Base-by-base conservation (phyloP, 2,888 invertebrate species). In the Scaptomyza flava region DNA sequence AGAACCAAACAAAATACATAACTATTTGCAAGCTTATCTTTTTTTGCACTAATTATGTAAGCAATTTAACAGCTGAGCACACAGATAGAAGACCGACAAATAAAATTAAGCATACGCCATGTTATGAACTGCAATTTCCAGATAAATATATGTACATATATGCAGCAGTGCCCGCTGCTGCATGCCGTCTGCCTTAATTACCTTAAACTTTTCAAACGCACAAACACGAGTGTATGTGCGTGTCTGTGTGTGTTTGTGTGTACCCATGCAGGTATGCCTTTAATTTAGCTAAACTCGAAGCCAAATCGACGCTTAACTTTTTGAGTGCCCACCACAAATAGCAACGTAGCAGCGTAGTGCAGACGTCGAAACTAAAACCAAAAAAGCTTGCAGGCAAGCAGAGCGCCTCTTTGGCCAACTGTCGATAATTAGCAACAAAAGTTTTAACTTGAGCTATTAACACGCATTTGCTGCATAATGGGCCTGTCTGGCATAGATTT, bases 351-450 rank as follows among this genome's bases (percentile, higher is more conserved):
- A 70, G 50, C 62, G 52, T 36, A 36, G 47, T 66, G 63, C 62
- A 69, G 64, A 65, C 53, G 42, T 17, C 38, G 23, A 60, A 63
- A 61, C 63, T 56, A 63, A 68, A 42, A 41, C 14, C 36, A 57
- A 67, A 66, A 51, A 51, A 11, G 23, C 9, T 50, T 20, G n/a
- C 5, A 7, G 7, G 36, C 36, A 34, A 51, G 27, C 60, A 38
- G 41, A 61, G n/a, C 33, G 14, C 50, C 34, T 56, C 61, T 66
- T 30, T 41, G 27, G 60, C 77, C 81, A 78, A 79, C 81, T 84
- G 81, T 86, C 77, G 84, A 84, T 84, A 84, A 84, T 86, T 86
- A 86, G 84, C 81, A 72, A 64, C 62, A 76, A 84, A 84, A 86
- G 69, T 86, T 86, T 83, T 71, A 78, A 70, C 75, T 81, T 72